phyloP scores from a whole-genome alignment of 2,888 invertebrate species.

The Sesamia inferens region DNA sequence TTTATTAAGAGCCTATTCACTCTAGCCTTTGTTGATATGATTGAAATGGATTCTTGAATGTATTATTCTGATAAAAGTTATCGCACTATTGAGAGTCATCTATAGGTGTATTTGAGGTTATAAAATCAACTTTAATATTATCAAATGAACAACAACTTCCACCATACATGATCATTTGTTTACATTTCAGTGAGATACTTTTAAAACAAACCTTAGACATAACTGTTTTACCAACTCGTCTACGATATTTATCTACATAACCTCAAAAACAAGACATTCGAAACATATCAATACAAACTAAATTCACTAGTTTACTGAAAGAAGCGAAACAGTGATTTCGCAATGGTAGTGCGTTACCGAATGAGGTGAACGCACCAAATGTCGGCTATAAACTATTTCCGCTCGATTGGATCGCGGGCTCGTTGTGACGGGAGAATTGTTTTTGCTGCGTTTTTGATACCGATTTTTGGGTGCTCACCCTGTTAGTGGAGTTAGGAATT shows the following conservation, averaged over 20 bases:
- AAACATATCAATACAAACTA: constrained; percentile 23
- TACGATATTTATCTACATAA: constrained; percentile 22
- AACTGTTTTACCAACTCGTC: neutral
- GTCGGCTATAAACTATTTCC: constrained; percentile 77
- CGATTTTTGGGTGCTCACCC: constrained; percentile 51
- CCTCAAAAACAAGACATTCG: constrained; percentile 20
- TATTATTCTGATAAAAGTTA: too few relatives aligned
- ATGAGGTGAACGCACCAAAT: constrained; percentile 75
- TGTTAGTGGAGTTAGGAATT: constrained; percentile 45
- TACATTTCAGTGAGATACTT: neutral
- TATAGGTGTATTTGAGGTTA: neutral
- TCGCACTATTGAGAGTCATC: too few relatives aligned
- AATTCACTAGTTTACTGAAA: constrained; percentile 48
- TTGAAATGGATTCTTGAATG: too few relatives aligned
- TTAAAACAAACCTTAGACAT: neutral
- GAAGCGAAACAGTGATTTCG: constrained; percentile 50
- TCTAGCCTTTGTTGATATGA: too few relatives aligned
- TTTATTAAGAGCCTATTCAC: too few relatives aligned
- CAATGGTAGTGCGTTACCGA: constrained; percentile 56
- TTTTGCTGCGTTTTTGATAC: constrained; percentile 56
- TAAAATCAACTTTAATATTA: neutral
- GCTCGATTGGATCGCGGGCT: constrained; percentile 66
- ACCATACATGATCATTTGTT: neutral
- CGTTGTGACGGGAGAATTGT: constrained; percentile 52
- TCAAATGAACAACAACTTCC: too few relatives aligned